Percentiles rank a stretch among this genome's conserved stretches.
phyloP scores from a whole-genome alignment of 2,113 vertebrate species.

The Syngnathoides biaculeatus region DNA sequence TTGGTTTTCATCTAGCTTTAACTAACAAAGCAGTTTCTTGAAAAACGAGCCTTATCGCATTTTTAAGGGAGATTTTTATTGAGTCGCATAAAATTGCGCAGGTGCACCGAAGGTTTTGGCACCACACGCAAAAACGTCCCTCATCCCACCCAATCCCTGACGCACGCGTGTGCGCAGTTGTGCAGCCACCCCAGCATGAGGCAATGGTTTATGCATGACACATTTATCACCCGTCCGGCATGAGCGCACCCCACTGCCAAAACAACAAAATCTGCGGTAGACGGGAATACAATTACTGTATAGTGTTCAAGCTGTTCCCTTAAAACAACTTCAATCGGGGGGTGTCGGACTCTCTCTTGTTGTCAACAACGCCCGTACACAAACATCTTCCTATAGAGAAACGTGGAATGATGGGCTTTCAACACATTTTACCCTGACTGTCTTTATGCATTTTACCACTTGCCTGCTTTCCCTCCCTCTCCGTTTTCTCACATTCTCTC shows the following conservation, averaged over 20 bases:
- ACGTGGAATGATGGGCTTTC: not conserved
- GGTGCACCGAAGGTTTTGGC: constrained; percentile 1
- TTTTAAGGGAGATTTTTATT: too few relatives aligned
- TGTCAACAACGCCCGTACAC: not conserved
- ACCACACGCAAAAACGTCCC: not conserved
- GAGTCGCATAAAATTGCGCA: not conserved
- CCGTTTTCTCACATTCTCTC: constrained; percentile 14
- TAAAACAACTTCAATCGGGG: constrained; percentile 4
- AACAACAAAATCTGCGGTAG: constrained; percentile 26
- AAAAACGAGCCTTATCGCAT: too few relatives aligned
- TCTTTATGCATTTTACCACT: not conserved
- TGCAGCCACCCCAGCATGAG: constrained; percentile 22
- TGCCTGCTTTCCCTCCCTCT: not conserved
- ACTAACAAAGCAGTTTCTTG: too few relatives aligned
- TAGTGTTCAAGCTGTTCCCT: constrained; percentile 18
- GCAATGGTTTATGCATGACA: constrained; percentile 34
- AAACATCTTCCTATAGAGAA: not conserved
- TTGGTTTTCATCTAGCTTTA: not conserved
- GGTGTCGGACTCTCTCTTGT: not conserved
- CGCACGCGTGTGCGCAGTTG: constrained; percentile 11
- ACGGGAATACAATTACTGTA: not conserved
- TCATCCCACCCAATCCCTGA: constrained; percentile 17
- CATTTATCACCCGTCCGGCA: constrained; percentile 35
- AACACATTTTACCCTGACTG: not conserved
- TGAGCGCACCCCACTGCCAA: constrained; percentile 29